phyloP scores from a whole-genome alignment of 2,113 vertebrate species.

The Clarias macrocephalus region DNA sequence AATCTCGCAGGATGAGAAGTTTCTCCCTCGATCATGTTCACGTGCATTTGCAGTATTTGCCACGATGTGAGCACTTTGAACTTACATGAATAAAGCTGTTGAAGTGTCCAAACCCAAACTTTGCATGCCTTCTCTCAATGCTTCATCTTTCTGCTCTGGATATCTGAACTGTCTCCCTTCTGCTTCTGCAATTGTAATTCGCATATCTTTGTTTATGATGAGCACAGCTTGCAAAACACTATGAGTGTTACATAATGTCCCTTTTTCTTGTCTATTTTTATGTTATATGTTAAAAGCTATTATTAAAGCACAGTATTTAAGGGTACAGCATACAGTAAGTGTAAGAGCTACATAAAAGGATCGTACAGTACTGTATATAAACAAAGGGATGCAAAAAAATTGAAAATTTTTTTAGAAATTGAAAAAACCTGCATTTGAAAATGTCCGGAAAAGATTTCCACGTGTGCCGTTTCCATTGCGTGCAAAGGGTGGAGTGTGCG shows the following conservation, averaged over 20 bases:
- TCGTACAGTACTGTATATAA: background rate
- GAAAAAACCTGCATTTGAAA: background rate
- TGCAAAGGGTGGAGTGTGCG: slow-evolving; percentile 33
- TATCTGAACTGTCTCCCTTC: slow-evolving; percentile 3
- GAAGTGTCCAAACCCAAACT: slow-evolving; percentile 62
- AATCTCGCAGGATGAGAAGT: slow-evolving; percentile 83
- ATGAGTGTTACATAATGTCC: background rate
- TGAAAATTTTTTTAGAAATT: background rate
- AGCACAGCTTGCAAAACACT: background rate
- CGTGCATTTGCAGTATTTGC: slow-evolving; percentile 69
- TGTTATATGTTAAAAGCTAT: background rate
- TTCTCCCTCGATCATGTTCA: slow-evolving; percentile 74
- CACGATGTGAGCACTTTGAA: slow-evolving; percentile 66
- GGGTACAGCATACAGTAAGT: background rate
- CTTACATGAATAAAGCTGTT: slow-evolving; percentile 75
- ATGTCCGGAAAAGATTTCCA: background rate
- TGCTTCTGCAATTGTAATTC: background rate
- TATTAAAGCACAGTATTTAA: background rate
- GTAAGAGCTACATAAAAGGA: background rate
- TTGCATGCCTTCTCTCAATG: slow-evolving; percentile 61
- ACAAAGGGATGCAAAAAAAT: background rate
- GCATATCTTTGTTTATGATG: background rate
- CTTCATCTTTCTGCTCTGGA: slow-evolving; percentile 35
- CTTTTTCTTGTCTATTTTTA: background rate
- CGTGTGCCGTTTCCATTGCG: slow-evolving; percentile 19